Evolutionary conservation across 2,113 vertebrate species (phyloP).

Genomic region (Cyrtonyx montezumae): DNA sequence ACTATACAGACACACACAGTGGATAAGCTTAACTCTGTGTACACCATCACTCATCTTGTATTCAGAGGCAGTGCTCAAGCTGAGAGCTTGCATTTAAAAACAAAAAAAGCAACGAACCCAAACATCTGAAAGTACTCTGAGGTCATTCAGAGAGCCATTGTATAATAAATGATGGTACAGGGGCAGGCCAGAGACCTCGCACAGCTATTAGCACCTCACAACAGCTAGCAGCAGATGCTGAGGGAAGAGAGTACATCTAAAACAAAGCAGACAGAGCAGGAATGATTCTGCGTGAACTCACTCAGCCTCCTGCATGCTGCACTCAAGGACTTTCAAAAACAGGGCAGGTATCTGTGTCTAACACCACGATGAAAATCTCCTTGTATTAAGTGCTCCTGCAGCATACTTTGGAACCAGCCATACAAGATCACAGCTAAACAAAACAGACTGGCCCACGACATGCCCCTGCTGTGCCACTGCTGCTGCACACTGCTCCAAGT

Average conservation of each 20-base stretch:
- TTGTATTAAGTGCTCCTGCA: neutral
- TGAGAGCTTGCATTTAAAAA: neutral
- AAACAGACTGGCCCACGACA: neutral
- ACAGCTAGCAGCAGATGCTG: neutral
- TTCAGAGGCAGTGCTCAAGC: neutral
- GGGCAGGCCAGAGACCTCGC: neutral
- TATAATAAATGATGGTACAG: neutral
- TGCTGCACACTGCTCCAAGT: neutral
- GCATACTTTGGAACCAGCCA: slow-evolving; percentile 10
- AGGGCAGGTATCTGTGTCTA: neutral
- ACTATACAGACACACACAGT: neutral
- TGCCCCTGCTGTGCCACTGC: neutral
- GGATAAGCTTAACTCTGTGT: neutral
- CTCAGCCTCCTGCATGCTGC: neutral
- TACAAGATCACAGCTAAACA: neutral
- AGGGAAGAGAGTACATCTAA: neutral
- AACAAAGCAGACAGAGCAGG: neutral
- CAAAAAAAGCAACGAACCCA: neutral
- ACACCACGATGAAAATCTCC: neutral
- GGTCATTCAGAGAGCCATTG: neutral
- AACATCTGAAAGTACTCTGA: neutral
- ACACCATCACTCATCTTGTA: neutral
- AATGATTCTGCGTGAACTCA: neutral
- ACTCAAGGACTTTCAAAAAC: neutral
- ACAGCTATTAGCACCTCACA: neutral